These are phyloP conservation scores for Stigmatopora nigra DNA, from an alignment of 2,113 vertebrate genomes.

Conservation along the genomic window DNA sequence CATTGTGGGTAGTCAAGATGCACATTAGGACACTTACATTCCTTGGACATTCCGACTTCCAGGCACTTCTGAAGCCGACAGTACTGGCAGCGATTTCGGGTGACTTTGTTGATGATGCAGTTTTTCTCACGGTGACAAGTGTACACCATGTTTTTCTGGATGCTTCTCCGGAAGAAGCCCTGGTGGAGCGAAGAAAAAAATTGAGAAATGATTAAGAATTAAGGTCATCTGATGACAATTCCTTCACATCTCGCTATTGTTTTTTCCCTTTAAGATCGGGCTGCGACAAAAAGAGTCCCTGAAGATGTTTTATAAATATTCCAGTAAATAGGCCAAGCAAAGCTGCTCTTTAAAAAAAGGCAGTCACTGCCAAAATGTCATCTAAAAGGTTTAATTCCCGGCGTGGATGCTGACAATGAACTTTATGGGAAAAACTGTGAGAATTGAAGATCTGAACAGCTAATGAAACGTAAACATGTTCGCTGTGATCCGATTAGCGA, in stretches of 20 bases:
- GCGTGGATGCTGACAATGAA: slow-evolving; percentile 8
- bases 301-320: neutral
- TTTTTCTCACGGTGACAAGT: slow-evolving; percentile 97
- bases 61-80: slow-evolving; percentile 99
- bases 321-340: neutral
- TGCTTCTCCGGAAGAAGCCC: slow-evolving; percentile 96
- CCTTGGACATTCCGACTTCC: slow-evolving; percentile 98
- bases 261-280: neutral
- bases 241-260: neutral
- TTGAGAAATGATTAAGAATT: neutral
- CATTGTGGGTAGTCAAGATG: slow-evolving; percentile 10
- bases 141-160: slow-evolving; percentile 99
- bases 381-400: slow-evolving; percentile 16
- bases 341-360: slow-evolving; percentile 21
- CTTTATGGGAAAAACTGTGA: neutral
- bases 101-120: slow-evolving; percentile 99
- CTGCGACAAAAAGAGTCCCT: slow-evolving; percentile 1
- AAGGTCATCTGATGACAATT: slow-evolving; percentile 1
- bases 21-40: slow-evolving; percentile 78
- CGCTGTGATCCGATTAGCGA: neutral
- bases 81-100: slow-evolving; percentile 97
- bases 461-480: slow-evolving; percentile 1
- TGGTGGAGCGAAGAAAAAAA: slow-evolving; percentile 43
- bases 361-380: slow-evolving; percentile 26
- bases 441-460: neutral